A percentile compares a stretch with the other conserved stretches of the same genome.
These are phyloP conservation scores for Dromas ardeola DNA, from an alignment of 2,113 vertebrate genomes.

Conservation along the genomic window DNA sequence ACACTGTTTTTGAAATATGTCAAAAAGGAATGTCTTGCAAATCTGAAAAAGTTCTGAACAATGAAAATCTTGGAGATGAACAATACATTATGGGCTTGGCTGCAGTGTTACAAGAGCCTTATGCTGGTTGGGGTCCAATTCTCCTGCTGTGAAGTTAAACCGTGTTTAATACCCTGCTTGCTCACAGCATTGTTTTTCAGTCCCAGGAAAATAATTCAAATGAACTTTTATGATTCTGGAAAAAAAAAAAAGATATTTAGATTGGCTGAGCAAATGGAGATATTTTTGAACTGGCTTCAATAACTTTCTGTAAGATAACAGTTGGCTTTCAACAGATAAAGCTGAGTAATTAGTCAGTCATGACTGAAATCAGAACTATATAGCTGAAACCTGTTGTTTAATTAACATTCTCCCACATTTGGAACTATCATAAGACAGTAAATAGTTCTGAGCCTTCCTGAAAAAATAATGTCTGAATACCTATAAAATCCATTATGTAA, in stretches of 20 bases:
- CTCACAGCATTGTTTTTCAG: background rate
- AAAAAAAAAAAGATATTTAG: background rate
- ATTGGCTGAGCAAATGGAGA: slow-evolving; percentile 9
- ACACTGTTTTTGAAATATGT: background rate
- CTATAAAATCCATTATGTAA: background rate
- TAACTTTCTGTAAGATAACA: slow-evolving; percentile 22
- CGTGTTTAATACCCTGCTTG: background rate
- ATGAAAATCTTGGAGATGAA: background rate
- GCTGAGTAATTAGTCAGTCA: background rate
- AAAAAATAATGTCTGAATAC: background rate
- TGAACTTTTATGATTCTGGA: background rate
- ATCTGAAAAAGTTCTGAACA: background rate
- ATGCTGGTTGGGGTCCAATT: background rate
- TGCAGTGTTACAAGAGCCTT: background rate
- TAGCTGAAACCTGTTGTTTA: background rate
- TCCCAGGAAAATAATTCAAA: background rate
- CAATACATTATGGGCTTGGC: background rate
- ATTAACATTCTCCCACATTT: background rate
- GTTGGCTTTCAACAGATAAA: slow-evolving; percentile 10
- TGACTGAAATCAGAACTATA: background rate
- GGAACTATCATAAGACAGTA: background rate
- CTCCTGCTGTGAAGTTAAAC: background rate
- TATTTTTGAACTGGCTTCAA: background rate
- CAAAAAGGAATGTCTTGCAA: background rate
- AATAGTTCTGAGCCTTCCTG: background rate